Evolutionary conservation across 2,113 vertebrate species (phyloP), one percentile per base, ranked within the genome.

Genomic region (Phrynosoma blainvillii): DNA sequence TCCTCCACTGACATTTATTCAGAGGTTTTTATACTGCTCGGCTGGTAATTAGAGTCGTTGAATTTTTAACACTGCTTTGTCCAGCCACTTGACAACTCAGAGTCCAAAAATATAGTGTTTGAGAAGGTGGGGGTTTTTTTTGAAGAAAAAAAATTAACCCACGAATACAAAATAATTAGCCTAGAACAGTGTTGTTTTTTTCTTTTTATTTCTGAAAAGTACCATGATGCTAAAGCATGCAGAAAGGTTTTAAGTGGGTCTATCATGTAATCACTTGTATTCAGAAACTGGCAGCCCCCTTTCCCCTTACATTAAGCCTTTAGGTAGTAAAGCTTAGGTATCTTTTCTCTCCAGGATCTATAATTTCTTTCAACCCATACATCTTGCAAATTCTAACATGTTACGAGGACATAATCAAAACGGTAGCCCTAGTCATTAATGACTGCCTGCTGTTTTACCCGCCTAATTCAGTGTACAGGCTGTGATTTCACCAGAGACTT

Each of bases 1-100:
- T 99, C 95, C 87, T 95, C 97, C 96, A 97, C 97, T 98, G 97
- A 98, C 98, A 98, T 98, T 98, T 98, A 98, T 98, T 97, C 97
- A 94, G 97, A 97, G 96, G 97, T 97, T 98, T 98, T 97, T 97
- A 96, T 96, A 97, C 97, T 97, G 97, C 97, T 98, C 97, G 95
- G 96, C 97, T 96, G 95, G 97, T 98, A 98, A 99, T 99, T 98
- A 98, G 97, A 96, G 97, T 92, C 95, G 97, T 97, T 97, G 97
- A 97, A 97, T 96, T 97, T 97, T 97, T 97, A 97, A 97, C 96
- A 96, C 96, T 96, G 92, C 92, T 95, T 96, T 97, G 96, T 96
- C 96, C 95, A 95, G 90, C 92, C 93, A 88, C 94, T 97, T 96
- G 95, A 95, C 91, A 95, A 93, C 90, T 93, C 90, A 92, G 87